phyloP scores from a whole-genome alignment of 1,140 invertebrate genomes.

The Melitaea cinxia region DNA sequence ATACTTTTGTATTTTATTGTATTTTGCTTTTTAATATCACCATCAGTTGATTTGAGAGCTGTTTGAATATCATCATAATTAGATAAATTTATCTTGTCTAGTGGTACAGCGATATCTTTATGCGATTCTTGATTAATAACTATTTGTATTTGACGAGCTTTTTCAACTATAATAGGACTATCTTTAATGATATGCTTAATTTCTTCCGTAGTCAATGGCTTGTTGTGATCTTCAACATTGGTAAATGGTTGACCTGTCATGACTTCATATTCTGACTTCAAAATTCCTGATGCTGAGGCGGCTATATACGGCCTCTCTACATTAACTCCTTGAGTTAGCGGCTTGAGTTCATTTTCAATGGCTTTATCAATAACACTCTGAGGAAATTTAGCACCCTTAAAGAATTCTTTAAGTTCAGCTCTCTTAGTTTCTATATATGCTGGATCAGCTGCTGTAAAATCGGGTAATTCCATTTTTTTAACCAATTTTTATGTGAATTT shows the following conservation, averaged over 20 bases:
- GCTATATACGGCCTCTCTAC: conserved; percentile 58
- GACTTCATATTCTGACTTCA: conserved; percentile 71
- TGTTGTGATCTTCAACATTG: conserved; percentile 55
- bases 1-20: conserved; percentile 68
- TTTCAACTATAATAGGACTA: conserved; percentile 67
- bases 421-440: conserved; percentile 58
- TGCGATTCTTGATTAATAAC: conserved; percentile 40
- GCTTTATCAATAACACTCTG: conserved; percentile 55
- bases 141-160: conserved; percentile 75
- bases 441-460: conserved; percentile 18
- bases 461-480: conserved; percentile 33
- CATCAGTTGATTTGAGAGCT: conserved; percentile 53
- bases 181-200: conserved; percentile 63
- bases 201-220: conserved; percentile 57
- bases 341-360: conserved; percentile 70
- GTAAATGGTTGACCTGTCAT: conserved; percentile 76
- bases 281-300: conserved; percentile 50
- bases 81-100: conserved; percentile 62
- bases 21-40: conserved; percentile 52
- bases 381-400: conserved; percentile 59
- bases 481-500: not conserved
- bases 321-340: conserved; percentile 39
- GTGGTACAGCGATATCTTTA: conserved; percentile 49
- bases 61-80: conserved; percentile 55
- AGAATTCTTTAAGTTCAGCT: conserved; percentile 60